phyloP scores from a whole-genome alignment of 2,797 vertebrate genomes.

The Notoglanidium macrostoma region DNA sequence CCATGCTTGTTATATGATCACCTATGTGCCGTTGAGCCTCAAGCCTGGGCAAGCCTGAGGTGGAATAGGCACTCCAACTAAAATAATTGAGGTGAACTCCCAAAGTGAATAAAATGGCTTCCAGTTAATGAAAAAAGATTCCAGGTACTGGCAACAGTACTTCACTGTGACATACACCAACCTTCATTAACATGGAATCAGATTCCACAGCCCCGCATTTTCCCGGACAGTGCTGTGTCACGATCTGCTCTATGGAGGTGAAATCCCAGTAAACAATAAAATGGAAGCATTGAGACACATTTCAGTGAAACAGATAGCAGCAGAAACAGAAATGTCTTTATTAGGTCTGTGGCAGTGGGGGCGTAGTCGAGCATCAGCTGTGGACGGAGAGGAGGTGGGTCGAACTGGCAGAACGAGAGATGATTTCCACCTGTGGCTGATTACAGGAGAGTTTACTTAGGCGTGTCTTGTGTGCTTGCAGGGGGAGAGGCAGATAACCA shows the following conservation, averaged over 20 bases:
- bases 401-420: too few relatives aligned
- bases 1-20: background rate
- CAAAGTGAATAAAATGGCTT: background rate
- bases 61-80: background rate
- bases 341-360: background rate
- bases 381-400: too few relatives aligned
- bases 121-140: constrained; percentile 14
- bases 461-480: too few relatives aligned
- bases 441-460: too few relatives aligned
- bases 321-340: background rate
- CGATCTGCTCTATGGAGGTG: constrained; percentile 9
- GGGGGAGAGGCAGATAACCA: too few relatives aligned
- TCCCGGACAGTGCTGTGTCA: background rate
- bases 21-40: background rate
- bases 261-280: background rate
- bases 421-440: too few relatives aligned
- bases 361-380: too few relatives aligned
- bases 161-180: background rate
- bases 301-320: constrained; percentile 4
- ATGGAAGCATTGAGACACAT: background rate
- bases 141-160: background rate
- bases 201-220: background rate
- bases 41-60: background rate
- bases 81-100: background rate
- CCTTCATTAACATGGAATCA: background rate